These are phyloP conservation scores for Semnornis frantzii DNA, from an alignment of 2,113 vertebrate genomes.

Conservation along the genomic window DNA sequence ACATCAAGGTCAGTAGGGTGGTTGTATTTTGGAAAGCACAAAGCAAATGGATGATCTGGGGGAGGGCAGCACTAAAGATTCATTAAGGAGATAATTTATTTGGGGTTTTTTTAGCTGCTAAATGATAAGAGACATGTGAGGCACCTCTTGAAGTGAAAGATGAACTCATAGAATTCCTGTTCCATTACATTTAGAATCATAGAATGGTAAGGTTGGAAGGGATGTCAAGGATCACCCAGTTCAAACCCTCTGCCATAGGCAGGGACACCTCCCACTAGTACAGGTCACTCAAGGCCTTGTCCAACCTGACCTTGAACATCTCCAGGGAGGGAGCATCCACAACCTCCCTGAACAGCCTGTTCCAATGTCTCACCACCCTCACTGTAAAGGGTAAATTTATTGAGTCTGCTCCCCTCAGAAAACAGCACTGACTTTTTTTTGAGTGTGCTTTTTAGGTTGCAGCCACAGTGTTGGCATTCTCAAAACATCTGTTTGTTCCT, in stretches of 20 bases:
- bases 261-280: too few relatives aligned
- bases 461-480: neutral
- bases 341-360: too few relatives aligned
- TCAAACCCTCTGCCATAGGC: too few relatives aligned
- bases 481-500: slow-evolving; percentile 15
- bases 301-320: too few relatives aligned
- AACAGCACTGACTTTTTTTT: neutral
- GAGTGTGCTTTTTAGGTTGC: neutral
- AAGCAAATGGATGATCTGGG: neutral
- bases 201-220: too few relatives aligned
- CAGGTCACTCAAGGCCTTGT: too few relatives aligned
- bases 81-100: neutral
- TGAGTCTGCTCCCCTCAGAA: neutral
- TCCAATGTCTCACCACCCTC: too few relatives aligned
- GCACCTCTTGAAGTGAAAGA: neutral
- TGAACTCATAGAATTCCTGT: neutral
- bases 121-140: neutral
- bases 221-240: too few relatives aligned
- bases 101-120: neutral
- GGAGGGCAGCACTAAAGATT: neutral
- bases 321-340: too few relatives aligned
- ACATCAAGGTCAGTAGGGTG: neutral
- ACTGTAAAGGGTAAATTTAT: neutral
- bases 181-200: neutral
- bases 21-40: neutral